A percentile compares a stretch with the other conserved stretches of the same genome.
Conservation (phyloP, 2,888 invertebrate species). For the Acholoe squamosa region DNA sequence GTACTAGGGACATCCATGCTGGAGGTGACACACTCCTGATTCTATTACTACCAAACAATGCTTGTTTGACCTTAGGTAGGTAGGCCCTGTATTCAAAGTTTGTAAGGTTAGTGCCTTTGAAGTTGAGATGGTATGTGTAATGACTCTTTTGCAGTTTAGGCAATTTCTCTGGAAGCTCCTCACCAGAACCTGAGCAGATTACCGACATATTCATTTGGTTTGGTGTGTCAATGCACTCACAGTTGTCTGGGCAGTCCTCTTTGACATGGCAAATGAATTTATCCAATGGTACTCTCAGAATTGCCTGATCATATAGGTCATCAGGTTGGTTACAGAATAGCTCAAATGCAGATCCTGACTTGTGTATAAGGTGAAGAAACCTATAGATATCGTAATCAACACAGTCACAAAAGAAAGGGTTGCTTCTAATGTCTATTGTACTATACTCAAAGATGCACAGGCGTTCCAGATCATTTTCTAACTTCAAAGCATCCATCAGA, state of each 20-base stretch:
- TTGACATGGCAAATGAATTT: background rate
- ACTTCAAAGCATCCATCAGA: background rate
- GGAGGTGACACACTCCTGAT: background rate
- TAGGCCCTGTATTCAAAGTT: background rate
- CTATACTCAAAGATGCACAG: background rate
- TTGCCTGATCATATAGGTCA: background rate
- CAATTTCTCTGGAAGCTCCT: background rate
- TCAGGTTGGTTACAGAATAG: background rate
- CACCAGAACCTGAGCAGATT: background rate
- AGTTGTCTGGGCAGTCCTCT: background rate
- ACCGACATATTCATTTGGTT: background rate
- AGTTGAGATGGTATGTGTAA: slow-evolving; percentile 25
- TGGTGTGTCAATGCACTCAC: slow-evolving; percentile 26
- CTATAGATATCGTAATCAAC: background rate
- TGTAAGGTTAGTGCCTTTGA: background rate
- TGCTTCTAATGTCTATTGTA: background rate
- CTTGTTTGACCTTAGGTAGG: background rate
- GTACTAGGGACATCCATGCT: background rate
- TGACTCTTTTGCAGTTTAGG: background rate
- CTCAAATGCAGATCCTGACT: background rate
- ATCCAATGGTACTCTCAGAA: background rate
- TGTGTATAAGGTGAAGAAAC: background rate
- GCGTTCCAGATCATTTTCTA: background rate
- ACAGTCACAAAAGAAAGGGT: slow-evolving; percentile 7
- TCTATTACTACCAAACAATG: background rate